These are phyloP conservation scores for Trimorus sp. DNA, from an alignment of 2,888 invertebrate genomes.

Conservation along the genomic window DNA sequence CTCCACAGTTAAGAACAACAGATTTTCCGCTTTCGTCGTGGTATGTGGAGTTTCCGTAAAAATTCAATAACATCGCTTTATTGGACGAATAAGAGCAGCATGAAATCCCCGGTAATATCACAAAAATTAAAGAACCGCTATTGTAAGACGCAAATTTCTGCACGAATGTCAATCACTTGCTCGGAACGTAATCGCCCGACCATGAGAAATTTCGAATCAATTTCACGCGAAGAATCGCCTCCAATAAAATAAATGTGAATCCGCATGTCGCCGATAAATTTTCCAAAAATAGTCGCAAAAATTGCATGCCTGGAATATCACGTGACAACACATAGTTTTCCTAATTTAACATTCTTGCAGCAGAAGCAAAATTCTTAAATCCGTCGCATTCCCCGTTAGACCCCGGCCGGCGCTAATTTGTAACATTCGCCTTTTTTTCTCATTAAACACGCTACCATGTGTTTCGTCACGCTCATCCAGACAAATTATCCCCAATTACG, in stretches of 20 bases:
- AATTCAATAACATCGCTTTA: slow-evolving; percentile 44
- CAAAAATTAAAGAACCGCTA: slow-evolving; percentile 26
- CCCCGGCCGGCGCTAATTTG: not conserved
- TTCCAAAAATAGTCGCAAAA: slow-evolving; percentile 33
- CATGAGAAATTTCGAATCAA: slow-evolving; percentile 30
- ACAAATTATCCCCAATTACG: not conserved
- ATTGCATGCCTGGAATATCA: slow-evolving; percentile 30
- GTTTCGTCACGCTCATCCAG: not conserved
- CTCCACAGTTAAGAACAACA: too few relatives aligned
- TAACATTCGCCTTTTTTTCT: not conserved
- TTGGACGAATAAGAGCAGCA: slow-evolving; percentile 36
- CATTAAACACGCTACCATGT: too few relatives aligned
- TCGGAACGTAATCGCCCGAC: not conserved
- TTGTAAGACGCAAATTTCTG: slow-evolving; percentile 12
- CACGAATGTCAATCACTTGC: slow-evolving; percentile 25
- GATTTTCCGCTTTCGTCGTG: too few relatives aligned
- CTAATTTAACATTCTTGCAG: slow-evolving; percentile 41
- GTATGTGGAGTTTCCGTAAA: slow-evolving; percentile 24
- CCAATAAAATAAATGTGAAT: slow-evolving; percentile 40
- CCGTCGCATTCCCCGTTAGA: slow-evolving; percentile 9
- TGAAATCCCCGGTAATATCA: slow-evolving; percentile 28
- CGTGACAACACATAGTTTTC: slow-evolving; percentile 39
- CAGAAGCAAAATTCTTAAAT: slow-evolving; percentile 31
- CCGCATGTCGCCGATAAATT: slow-evolving; percentile 34
- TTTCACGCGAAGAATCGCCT: slow-evolving; percentile 14